Evolutionary conservation across 2,113 vertebrate species (phyloP).

Genomic region (Anthoscopus minutus): DNA sequence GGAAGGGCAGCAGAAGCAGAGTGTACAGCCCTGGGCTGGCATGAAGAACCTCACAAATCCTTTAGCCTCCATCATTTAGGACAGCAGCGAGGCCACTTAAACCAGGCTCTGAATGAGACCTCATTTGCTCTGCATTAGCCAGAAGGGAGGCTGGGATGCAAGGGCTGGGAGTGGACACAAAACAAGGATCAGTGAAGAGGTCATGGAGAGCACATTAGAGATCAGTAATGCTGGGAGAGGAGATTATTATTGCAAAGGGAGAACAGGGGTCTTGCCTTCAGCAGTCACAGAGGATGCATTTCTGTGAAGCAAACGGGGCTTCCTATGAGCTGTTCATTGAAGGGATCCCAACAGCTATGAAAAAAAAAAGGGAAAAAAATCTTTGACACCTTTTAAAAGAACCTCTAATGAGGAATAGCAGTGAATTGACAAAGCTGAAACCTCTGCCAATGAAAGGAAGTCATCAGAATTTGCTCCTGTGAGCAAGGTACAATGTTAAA

Average conservation of each 20-base stretch:
- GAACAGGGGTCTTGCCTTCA: neutral
- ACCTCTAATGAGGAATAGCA: neutral
- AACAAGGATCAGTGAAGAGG: neutral
- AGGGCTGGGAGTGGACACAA: neutral
- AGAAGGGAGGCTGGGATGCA: neutral
- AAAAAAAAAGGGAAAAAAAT: neutral
- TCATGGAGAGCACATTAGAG: accelerated
- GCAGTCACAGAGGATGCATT: neutral
- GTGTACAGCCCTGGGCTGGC: neutral
- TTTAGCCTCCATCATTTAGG: neutral
- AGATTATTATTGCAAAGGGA: neutral
- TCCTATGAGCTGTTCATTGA: neutral
- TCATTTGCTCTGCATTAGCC: neutral
- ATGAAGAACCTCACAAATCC: neutral
- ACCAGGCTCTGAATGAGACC: neutral
- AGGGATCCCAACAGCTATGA: neutral
- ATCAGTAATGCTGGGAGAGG: neutral
- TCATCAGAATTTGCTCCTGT: neutral
- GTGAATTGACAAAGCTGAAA: neutral
- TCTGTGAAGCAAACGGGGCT: neutral
- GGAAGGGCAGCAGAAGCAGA: neutral
- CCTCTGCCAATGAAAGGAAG: neutral
- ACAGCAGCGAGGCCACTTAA: neutral
- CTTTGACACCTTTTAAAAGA: neutral
- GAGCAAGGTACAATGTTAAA: neutral